A percentile compares a stretch with the other conserved stretches of the same genome.
Conservation (phyloP, 1,140 invertebrate genomes). For the Drosophila nasuta region DNA sequence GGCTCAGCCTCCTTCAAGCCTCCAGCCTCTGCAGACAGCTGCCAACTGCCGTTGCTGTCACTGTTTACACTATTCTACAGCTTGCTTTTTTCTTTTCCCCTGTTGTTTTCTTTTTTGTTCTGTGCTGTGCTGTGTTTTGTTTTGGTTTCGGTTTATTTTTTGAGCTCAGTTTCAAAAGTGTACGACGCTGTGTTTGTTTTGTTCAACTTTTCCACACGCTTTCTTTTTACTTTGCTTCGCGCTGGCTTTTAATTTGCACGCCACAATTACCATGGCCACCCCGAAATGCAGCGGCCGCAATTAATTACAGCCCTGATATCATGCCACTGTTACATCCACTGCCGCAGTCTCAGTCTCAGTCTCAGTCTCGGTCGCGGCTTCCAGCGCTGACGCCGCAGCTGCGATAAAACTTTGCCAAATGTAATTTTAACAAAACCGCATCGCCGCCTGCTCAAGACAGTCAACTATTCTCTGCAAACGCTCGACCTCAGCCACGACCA, state of each 20-base stretch:
- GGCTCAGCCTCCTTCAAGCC: conserved; percentile 6
- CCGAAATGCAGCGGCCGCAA: conserved; percentile 80
- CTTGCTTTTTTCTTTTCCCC: conserved; percentile 13
- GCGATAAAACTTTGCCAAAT: conserved; percentile 82
- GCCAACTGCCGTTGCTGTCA: conserved; percentile 41
- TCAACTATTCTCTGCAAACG: conserved; percentile 16
- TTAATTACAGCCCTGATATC: conserved; percentile 81
- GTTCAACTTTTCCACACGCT: conserved; percentile 64
- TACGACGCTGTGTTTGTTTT: conserved; percentile 55
- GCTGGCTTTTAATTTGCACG: conserved; percentile 81
- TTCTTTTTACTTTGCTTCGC: conserved; percentile 47
- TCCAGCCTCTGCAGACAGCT: not conserved
- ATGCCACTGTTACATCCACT: conserved; percentile 53
- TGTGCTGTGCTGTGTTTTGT: conserved; percentile 21
- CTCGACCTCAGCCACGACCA: conserved; percentile 19
- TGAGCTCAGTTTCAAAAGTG: conserved; percentile 56
- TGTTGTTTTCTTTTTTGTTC: conserved; percentile 42
- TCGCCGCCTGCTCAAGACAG: conserved; percentile 77
- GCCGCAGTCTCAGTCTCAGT: conserved; percentile 14
- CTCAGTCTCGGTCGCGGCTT: conserved; percentile 26
- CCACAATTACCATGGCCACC: conserved; percentile 81
- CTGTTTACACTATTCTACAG: conserved; percentile 51
- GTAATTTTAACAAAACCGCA: conserved; percentile 84
- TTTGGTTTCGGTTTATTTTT: conserved; percentile 54
- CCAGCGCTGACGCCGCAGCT: conserved; percentile 45